Percentiles rank a stretch among this genome's conserved stretches.
Evolutionary conservation across 2,113 vertebrate species (phyloP).

Genomic region (Plectropomus leopardus): DNA sequence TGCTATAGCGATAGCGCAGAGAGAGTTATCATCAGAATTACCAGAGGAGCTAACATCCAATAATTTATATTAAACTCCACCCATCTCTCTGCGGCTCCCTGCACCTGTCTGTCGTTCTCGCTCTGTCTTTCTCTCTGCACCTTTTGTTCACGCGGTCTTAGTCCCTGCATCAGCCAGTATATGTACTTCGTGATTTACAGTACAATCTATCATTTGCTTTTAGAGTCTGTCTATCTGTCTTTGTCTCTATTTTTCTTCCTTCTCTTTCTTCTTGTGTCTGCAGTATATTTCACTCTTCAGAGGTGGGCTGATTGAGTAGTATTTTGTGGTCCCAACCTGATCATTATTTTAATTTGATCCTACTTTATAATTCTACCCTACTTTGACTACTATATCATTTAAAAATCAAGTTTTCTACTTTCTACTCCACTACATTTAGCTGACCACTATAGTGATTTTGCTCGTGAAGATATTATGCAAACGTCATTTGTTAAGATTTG

Average conservation of each 20-base stretch:
- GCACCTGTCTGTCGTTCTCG: slow-evolving; percentile 38
- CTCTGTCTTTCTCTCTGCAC: slow-evolving; percentile 35
- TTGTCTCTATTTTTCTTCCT: background rate
- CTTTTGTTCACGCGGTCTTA: slow-evolving; percentile 37
- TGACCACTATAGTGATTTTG: no score
- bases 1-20: slow-evolving; percentile 71
- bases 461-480: background rate
- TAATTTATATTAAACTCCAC: slow-evolving; percentile 66
- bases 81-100: slow-evolving; percentile 36
- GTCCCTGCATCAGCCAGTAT: slow-evolving; percentile 30
- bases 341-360: background rate
- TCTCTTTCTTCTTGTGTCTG: background rate
- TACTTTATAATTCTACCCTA: background rate
- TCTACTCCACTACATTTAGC: background rate
- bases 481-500: background rate
- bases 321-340: background rate
- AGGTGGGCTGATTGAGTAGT: background rate
- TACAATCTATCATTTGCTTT: slow-evolving; percentile 5
- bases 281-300: slow-evolving; percentile 11
- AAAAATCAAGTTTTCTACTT: background rate
- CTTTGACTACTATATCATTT: background rate
- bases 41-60: slow-evolving; percentile 71
- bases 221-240: background rate
- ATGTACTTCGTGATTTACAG: slow-evolving; percentile 20
- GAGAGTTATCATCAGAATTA: slow-evolving; percentile 77